Conservation (phyloP, 2,797 vertebrate species). For the Acanthiza pusilla region DNA sequence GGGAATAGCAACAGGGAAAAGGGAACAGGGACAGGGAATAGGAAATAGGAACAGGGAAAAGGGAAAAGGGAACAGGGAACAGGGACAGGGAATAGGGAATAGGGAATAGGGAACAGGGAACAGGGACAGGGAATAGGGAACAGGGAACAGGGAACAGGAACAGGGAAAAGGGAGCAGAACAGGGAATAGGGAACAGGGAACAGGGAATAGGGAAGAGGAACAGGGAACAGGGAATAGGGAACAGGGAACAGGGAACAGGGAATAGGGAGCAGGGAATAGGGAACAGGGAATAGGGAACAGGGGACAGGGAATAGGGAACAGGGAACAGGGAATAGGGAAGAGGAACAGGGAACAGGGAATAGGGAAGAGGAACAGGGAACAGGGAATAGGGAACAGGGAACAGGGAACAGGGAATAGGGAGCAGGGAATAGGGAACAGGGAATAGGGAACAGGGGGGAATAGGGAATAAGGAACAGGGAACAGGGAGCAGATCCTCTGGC, state of each 20-base stretch:
- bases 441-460: too few species aligned
- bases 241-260: not conserved
- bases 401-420: not conserved
- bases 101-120: too few species aligned
- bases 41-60: not conserved
- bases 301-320: too few species aligned
- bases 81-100: too few species aligned
- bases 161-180: too few species aligned
- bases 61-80: not conserved
- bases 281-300: not conserved
- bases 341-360: not conserved
- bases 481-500: not conserved
- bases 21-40: not conserved
- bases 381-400: not conserved
- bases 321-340: not conserved
- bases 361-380: not conserved
- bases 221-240: not conserved
- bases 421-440: not conserved
- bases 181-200: not conserved
- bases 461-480: too few species aligned
- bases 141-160: too few species aligned
- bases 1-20: not conserved
- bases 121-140: not conserved
- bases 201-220: not conserved
- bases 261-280: not conserved